These are phyloP conservation scores for Hesperia comma DNA, from an alignment of 2,888 invertebrate species.

Conservation along the genomic window DNA sequence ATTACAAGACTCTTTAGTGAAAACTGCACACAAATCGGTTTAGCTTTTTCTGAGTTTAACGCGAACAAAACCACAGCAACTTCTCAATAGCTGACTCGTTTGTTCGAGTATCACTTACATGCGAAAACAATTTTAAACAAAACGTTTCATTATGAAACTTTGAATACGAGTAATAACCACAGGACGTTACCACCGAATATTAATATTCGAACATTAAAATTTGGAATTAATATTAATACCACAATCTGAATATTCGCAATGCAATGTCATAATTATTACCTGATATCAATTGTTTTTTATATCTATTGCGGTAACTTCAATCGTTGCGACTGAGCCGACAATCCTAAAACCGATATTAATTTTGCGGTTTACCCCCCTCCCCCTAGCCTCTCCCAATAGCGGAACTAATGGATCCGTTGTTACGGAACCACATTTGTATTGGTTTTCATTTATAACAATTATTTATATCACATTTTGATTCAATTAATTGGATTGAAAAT, in stretches of 20 bases:
- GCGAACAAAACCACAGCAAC: no score
- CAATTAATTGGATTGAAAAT: no score
- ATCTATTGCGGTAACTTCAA: constrained; percentile 6
- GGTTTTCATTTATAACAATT: not conserved
- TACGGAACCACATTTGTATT: not conserved
- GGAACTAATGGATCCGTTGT: constrained; percentile 8
- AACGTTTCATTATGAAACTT: no score
- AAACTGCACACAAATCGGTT: no score
- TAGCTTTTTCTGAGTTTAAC: no score
- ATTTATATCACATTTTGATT: no score
- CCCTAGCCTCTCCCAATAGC: not conserved
- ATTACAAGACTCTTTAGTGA: no score
- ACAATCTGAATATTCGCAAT: not conserved
- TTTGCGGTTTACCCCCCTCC: constrained; percentile 16
- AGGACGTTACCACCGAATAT: no score
- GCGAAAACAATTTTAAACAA: no score
- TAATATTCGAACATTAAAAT: not conserved
- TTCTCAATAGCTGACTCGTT: no score
- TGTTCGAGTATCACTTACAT: no score
- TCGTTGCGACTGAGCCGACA: constrained; percentile 6
- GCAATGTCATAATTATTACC: not conserved
- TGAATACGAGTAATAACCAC: no score
- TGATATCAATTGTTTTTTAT: constrained; percentile 13
- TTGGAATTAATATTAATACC: not conserved
- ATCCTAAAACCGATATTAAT: constrained; percentile 25